These are phyloP conservation scores for Nycticebus coucang DNA, from an alignment of 2,113 vertebrate species.

Conservation along the genomic window DNA sequence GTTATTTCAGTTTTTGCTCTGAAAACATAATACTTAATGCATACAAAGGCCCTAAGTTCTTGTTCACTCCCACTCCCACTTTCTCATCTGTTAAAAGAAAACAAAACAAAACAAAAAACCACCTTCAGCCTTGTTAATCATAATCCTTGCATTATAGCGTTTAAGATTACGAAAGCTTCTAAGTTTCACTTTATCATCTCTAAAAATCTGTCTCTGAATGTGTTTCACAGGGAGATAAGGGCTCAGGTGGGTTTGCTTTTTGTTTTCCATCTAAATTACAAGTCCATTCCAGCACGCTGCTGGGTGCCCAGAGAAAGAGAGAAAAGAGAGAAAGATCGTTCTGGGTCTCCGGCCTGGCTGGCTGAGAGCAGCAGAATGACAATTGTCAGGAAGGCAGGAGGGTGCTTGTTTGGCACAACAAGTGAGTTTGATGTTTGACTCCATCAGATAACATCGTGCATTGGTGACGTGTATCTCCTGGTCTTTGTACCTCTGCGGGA, in stretches of 20 bases:
- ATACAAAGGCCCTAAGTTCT: not conserved
- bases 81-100: constrained; percentile 13
- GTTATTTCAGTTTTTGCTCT: constrained; percentile 23
- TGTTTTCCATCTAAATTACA: constrained; percentile 51
- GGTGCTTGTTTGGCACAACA: not conserved
- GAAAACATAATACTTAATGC: not conserved
- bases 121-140: not conserved
- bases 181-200: constrained; percentile 46
- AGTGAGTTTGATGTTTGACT: not conserved
- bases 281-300: not conserved
- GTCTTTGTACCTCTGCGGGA: not conserved
- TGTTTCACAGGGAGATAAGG: constrained; percentile 37
- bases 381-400: not conserved
- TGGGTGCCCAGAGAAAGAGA: not conserved
- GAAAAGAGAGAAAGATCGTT: not conserved
- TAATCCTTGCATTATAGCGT: not conserved
- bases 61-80: not conserved
- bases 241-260: not conserved
- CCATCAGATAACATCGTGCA: not conserved
- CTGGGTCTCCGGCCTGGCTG: not conserved
- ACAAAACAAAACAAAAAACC: not conserved
- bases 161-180: constrained; percentile 54
- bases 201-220: constrained; percentile 23
- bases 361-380: not conserved
- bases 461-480: not conserved